These are phyloP conservation scores for Eleutherodactylus coqui DNA, from an alignment of 2,797 vertebrate species.

Conservation along the genomic window DNA sequence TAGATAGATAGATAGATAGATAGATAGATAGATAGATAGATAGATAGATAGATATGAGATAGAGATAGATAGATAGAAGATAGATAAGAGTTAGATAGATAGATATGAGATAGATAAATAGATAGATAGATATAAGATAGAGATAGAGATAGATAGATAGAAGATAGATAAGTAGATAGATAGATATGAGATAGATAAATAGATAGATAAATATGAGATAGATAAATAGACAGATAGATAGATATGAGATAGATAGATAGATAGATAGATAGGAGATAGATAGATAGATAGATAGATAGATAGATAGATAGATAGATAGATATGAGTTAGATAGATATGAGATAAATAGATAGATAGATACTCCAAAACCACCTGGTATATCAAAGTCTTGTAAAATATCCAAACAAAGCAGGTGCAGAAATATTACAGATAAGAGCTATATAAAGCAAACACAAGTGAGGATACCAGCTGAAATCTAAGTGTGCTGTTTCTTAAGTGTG, in stretches of 20 bases:
- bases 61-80: constrained; percentile 9
- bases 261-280: constrained; percentile 7
- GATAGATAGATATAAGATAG: constrained; percentile 16
- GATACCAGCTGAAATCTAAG: too few relatives aligned
- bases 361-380: too few relatives aligned
- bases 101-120: constrained; percentile 12
- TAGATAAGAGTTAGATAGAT: constrained; percentile 8
- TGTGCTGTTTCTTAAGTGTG: too few relatives aligned
- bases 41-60: too few relatives aligned
- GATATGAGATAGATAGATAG: not conserved
- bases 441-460: too few relatives aligned
- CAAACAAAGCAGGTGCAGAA: too few relatives aligned
- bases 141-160: constrained; percentile 4
- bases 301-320: not conserved
- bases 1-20: not conserved
- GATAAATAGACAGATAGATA: not conserved
- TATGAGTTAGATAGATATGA: not conserved
- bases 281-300: not conserved
- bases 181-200: not conserved
- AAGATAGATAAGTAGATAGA: not conserved
- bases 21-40: not conserved
- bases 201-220: not conserved
- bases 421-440: too few relatives aligned
- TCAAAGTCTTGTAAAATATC: too few relatives aligned
- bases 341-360: constrained; percentile 11